phyloP scores from a whole-genome alignment of 2,113 vertebrate species.

The Atrichornis clamosus region DNA sequence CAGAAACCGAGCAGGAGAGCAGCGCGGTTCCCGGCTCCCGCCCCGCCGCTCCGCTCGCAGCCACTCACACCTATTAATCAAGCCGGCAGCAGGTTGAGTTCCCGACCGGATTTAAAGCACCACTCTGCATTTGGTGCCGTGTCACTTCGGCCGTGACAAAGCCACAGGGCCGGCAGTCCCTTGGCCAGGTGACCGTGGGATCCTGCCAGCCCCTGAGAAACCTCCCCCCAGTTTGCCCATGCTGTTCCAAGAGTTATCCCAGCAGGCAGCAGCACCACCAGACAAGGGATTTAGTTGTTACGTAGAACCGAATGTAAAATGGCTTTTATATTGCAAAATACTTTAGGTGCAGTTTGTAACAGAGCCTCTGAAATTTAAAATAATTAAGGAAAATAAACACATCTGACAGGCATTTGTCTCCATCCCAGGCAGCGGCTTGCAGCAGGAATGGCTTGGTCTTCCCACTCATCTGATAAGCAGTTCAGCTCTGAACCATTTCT shows the following conservation, averaged over 20 bases:
- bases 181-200: not conserved
- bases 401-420: not conserved
- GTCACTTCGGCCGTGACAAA: not conserved
- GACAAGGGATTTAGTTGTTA: not conserved
- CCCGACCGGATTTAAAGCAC: not conserved
- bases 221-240: rapidly evolving
- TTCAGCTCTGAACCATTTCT: not conserved
- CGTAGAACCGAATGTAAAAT: not conserved
- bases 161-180: not conserved
- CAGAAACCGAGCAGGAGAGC: conserved; percentile 10
- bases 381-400: not conserved
- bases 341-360: not conserved
- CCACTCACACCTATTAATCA: not conserved
- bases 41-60: not conserved
- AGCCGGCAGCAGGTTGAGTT: not conserved
- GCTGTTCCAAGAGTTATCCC: not conserved
- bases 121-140: not conserved
- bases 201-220: rapidly evolving
- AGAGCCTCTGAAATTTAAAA: not conserved
- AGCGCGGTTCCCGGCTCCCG: not conserved
- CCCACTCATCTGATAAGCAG: conserved; percentile 39
- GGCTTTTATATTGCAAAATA: not conserved
- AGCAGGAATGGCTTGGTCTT: conserved; percentile 38
- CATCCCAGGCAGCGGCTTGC: not conserved
- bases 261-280: not conserved